Conservation (phyloP, 2,113 vertebrate species). For the Penelope pileata region DNA sequence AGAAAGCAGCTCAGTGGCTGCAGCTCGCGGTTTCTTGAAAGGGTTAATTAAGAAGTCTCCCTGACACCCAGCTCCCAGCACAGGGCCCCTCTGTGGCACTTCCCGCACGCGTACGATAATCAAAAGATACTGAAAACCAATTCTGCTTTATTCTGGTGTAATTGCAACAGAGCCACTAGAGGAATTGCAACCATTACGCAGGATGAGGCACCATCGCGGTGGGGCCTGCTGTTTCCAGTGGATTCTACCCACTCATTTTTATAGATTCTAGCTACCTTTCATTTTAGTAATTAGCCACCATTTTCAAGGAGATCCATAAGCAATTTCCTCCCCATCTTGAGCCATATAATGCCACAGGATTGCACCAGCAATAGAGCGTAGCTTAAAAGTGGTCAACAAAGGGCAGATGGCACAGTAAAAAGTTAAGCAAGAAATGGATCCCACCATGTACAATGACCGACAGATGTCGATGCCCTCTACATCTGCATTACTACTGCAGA, state of each 20-base stretch:
- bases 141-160: slow-evolving; percentile 45
- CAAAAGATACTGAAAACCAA: slow-evolving; percentile 52
- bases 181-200: slow-evolving; percentile 41
- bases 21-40: neutral
- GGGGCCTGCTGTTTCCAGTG: slow-evolving; percentile 16
- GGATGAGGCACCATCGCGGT: slow-evolving; percentile 39
- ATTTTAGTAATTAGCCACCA: slow-evolving; percentile 37
- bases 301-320: slow-evolving; percentile 51
- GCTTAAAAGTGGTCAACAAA: neutral
- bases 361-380: neutral
- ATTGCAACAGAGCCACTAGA: slow-evolving; percentile 35
- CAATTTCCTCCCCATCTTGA: slow-evolving; percentile 17
- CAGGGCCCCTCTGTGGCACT: neutral
- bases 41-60: slow-evolving; percentile 48
- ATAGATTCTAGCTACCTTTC: slow-evolving; percentile 48
- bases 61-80: slow-evolving; percentile 1
- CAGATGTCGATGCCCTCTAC: neutral
- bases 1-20: neutral
- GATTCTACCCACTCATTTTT: neutral
- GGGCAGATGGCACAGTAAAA: neutral
- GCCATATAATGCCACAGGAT: neutral
- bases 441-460: neutral
- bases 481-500: neutral
- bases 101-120: neutral
- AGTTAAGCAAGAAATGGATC: neutral